phyloP scores from a whole-genome alignment of 2,113 vertebrate species.

The Pantherophis guttatus region DNA sequence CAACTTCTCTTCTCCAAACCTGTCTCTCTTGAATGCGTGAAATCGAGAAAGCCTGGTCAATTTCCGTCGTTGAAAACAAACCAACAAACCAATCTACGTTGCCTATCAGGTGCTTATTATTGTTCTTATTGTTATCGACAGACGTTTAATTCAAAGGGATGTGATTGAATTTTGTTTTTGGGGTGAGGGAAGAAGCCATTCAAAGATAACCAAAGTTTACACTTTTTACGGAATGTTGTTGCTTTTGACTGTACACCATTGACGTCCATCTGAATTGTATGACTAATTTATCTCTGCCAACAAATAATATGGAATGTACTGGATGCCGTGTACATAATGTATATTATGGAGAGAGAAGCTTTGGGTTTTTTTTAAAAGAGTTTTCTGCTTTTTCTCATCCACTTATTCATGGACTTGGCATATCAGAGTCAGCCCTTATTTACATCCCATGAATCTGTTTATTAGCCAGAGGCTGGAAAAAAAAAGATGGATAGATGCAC shows the following conservation, averaged over 20 bases:
- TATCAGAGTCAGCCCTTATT: slow-evolving; percentile 56
- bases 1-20: not conserved
- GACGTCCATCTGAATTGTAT: slow-evolving; percentile 60
- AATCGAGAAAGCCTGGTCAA: not conserved
- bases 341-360: slow-evolving; percentile 57
- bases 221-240: slow-evolving; percentile 16
- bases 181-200: not conserved
- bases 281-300: slow-evolving; percentile 69
- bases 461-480: not conserved
- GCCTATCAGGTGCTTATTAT: slow-evolving; percentile 23
- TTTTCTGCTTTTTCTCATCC: slow-evolving; percentile 51
- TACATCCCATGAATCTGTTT: slow-evolving; percentile 31
- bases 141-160: slow-evolving; percentile 5
- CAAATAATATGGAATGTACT: slow-evolving; percentile 65
- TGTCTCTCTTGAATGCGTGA: slow-evolving; percentile 30
- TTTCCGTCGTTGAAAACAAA: not conserved
- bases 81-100: slow-evolving; percentile 11
- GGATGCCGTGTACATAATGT: slow-evolving; percentile 77
- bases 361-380: slow-evolving; percentile 62
- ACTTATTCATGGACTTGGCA: slow-evolving; percentile 57
- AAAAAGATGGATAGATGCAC: not conserved
- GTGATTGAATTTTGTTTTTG: not conserved
- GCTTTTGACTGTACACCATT: slow-evolving; percentile 43
- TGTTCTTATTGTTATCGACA: not conserved
- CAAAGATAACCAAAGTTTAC: slow-evolving; percentile 52